Base-by-base conservation (phyloP, 2,797 vertebrate genomes). In the Alfaro cultratus region DNA sequence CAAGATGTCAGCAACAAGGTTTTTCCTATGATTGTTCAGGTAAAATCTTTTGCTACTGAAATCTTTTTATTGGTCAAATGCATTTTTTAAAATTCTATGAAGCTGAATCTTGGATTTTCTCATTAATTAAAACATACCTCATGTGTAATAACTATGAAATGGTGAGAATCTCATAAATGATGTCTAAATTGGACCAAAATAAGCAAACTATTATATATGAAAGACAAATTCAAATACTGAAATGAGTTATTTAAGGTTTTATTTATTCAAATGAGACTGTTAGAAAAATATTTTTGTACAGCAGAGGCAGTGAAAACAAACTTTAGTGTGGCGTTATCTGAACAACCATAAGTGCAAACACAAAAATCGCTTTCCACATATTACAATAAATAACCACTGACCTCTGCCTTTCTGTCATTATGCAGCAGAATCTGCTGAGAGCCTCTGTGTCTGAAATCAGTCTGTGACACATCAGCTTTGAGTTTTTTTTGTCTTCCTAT, bases 351-450 rank as follows among this genome's bases (percentile, higher is more conserved):
- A 31, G 41, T 45, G 39, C 53, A 29, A 36, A 68, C 23, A 39
- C 34, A 49, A 49, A 74, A 43, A 12, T 39, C 41, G 7, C 60
- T 31, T 31, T 36, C 13, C 60, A 41, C 36, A 41, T 79, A 70
- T 11, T 29, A 49, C 1, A 23, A 76, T 80, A 84, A 82, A 80
- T 76, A 68, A 72, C 68, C 60, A 49, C 64, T 71, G 80, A 85
- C 26, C 53, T 80, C 74, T 34, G 74, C 57, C 11, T 55, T 64
- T 39, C 39, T 57, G 36, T 64, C 49, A 71, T 0, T 78, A 70
- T 71, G 34, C 64, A 29, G 12, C 3, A 53, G 49, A 13, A 23
- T 55, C 64, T 49, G 67, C 57, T 3, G 13, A 71, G 26, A 29
- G 26, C 26, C 79, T 73, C 47, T 70, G 57, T 29, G 46, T 73